Percentiles rank a stretch among this genome's conserved stretches.
Evolutionary conservation across 2,797 vertebrate genomes (phyloP).

Genomic region (Hozukius guyotensis): DNA sequence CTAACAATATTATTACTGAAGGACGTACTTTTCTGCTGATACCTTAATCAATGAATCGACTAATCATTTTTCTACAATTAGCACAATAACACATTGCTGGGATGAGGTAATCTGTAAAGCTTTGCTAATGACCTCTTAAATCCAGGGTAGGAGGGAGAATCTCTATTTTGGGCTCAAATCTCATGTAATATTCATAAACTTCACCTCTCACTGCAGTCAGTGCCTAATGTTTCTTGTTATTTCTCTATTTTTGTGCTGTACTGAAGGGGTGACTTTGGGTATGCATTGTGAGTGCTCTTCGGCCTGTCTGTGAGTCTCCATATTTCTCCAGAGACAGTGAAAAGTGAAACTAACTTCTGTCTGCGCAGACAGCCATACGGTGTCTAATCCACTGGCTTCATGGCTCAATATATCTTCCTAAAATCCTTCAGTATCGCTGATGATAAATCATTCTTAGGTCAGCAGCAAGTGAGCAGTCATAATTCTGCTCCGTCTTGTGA

Average conservation of each 20-base stretch:
- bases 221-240: conserved; percentile 57
- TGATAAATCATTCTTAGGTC: conserved; percentile 58
- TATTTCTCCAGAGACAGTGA: conserved; percentile 58
- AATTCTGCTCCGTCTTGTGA: conserved; percentile 22
- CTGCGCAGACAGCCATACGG: conserved; percentile 38
- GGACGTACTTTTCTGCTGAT: not conserved
- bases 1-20: not conserved
- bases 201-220: conserved; percentile 61
- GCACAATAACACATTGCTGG: conserved; percentile 13
- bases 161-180: conserved; percentile 78
- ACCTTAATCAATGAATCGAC: not conserved
- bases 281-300: conserved; percentile 17
- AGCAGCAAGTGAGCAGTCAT: conserved; percentile 29
- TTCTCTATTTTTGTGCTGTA: conserved; percentile 50
- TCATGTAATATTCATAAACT: conserved; percentile 82
- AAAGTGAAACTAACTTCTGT: conserved; percentile 54
- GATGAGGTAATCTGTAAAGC: conserved; percentile 63
- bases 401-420: conserved; percentile 42
- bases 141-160: conserved; percentile 62
- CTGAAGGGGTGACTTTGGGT: conserved; percentile 48
- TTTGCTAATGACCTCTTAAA: conserved; percentile 67
- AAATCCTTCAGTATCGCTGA: conserved; percentile 49
- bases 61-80: conserved; percentile 6
- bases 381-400: conserved; percentile 39
- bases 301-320: conserved; percentile 35